Evolutionary conservation across 2,113 vertebrate species (phyloP).

Genomic region (Sylvilagus bachmani): DNA sequence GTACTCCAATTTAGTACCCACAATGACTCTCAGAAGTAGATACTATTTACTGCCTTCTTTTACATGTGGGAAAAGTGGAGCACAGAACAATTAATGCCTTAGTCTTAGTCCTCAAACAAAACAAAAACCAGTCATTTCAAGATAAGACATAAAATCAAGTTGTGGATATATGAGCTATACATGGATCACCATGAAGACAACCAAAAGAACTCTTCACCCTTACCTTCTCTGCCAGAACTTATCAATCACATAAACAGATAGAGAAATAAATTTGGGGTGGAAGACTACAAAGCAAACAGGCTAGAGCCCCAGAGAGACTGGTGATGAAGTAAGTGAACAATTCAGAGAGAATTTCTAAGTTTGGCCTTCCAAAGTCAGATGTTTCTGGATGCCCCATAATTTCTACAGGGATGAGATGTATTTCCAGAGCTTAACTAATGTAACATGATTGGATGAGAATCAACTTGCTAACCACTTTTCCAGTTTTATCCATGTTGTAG

Average conservation of each 20-base stretch:
- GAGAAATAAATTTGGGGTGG: slow-evolving; percentile 33
- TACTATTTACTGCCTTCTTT: slow-evolving; percentile 24
- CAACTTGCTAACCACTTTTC: slow-evolving; percentile 58
- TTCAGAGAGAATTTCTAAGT: slow-evolving; percentile 24
- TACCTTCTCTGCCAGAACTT: slow-evolving; percentile 47
- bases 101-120: slow-evolving; percentile 6
- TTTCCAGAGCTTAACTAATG: slow-evolving; percentile 20
- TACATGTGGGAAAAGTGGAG: slow-evolving; percentile 7
- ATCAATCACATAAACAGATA: slow-evolving; percentile 60
- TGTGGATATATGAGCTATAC: slow-evolving; percentile 69
- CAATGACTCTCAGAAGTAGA: not conserved
- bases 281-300: slow-evolving; percentile 36
- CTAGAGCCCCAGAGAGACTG: slow-evolving; percentile 3
- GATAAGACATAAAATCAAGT: slow-evolving; percentile 72
- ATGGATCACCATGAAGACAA: slow-evolving; percentile 67
- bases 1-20: not conserved
- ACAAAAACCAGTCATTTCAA: slow-evolving; percentile 63
- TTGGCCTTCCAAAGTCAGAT: slow-evolving; percentile 52
- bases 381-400: slow-evolving; percentile 37
- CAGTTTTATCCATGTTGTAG: not conserved
- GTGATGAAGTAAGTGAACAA: not conserved
- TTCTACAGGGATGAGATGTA: slow-evolving; percentile 45
- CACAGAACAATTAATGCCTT: slow-evolving; percentile 34
- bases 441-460: slow-evolving; percentile 29
- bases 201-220: slow-evolving; percentile 60